Base-by-base conservation (phyloP, 1,140 invertebrate genomes). In the Aphaenogaster floridana region DNA sequence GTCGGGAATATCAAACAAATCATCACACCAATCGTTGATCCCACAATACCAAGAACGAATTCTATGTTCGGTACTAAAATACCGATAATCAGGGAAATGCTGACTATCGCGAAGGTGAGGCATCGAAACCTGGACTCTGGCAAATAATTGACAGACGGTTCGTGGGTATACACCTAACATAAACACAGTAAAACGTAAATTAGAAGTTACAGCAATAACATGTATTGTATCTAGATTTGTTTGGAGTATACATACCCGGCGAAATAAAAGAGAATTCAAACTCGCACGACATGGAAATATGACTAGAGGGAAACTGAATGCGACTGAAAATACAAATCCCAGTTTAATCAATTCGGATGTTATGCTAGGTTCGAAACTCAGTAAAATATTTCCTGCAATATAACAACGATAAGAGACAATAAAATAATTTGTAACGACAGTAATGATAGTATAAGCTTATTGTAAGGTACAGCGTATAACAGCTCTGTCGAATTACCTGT, bases 281-380 rank as follows among this genome's bases (percentile, higher is more conserved):
- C 98, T 99, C 7, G 98, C 98, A 86, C 99, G 96, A 94, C 99
- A 99, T 11, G 99, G 99, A 96, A 99, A 99, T 94, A 99, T 98
- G 78, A 99, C 98, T 76, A 99, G 96, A 13, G 99, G 99, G 96
- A 99, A 99, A 94, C 98, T 99, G 92, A 99, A 98, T 28, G 98
- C 98, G 57, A 99, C 97, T 0, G 99, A 99, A 66, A 99, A 96
- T 1, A 99, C 97, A 96, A 99, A 99, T 45, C 98, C 98, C 88
- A 99, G 96, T 96, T 99, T 99, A 87, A 99, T 98, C 45, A 98
- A 96, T 95, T 99, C 97, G 88, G 98, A 98, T 45, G 97, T 96
- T 87, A 98, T 95, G 21, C 98, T 98, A 7, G 97, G 96, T 52
- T 97, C 96, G 91, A 99, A 97, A 93, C 97, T 98, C 91, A 99